These are phyloP conservation scores for Papilio gigon DNA, from an alignment of 2,888 invertebrate genomes.

Conservation along the genomic window DNA sequence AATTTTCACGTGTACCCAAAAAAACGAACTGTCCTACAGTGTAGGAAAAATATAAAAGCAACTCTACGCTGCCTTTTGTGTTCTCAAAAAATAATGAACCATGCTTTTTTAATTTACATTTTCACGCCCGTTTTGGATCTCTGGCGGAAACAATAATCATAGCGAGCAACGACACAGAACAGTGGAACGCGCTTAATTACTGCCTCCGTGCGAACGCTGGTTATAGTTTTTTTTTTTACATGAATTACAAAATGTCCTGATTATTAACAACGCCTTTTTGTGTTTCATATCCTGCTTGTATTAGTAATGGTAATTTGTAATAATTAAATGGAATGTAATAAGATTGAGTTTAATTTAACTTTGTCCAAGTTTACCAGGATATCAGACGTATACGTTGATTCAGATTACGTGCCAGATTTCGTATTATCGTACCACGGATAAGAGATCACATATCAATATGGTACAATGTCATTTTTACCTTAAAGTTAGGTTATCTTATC, in stretches of 20 bases:
- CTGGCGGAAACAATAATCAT: slow-evolving; percentile 39
- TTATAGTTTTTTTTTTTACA: slow-evolving; percentile 29
- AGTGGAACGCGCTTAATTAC: slow-evolving; percentile 41
- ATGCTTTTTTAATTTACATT: slow-evolving; percentile 38
- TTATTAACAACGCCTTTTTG: slow-evolving; percentile 21
- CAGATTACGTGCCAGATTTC: no score
- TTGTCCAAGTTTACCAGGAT: no score
- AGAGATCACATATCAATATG: no score
- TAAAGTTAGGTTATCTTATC: not conserved
- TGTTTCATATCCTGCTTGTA: not conserved
- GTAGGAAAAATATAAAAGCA: slow-evolving; percentile 1
- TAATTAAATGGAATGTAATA: no score
- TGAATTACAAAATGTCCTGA: slow-evolving; percentile 30
- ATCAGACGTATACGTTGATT: no score
- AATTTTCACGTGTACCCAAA: slow-evolving; percentile 13
- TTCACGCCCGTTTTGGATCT: slow-evolving; percentile 37
- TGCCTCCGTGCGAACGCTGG: slow-evolving; percentile 26
- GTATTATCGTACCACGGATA: no score
- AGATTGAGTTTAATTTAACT: no score
- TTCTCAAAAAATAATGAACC: slow-evolving; percentile 32
- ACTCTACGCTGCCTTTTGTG: slow-evolving; percentile 1
- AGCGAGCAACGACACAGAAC: slow-evolving; percentile 36
- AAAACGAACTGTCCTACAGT: slow-evolving; percentile 3
- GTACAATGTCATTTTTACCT: not conserved
- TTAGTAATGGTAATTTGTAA: not conserved